A percentile compares a stretch with the other conserved stretches of the same genome.
Conservation (phyloP, 2,113 vertebrate species). For the Hassar affinis region DNA sequence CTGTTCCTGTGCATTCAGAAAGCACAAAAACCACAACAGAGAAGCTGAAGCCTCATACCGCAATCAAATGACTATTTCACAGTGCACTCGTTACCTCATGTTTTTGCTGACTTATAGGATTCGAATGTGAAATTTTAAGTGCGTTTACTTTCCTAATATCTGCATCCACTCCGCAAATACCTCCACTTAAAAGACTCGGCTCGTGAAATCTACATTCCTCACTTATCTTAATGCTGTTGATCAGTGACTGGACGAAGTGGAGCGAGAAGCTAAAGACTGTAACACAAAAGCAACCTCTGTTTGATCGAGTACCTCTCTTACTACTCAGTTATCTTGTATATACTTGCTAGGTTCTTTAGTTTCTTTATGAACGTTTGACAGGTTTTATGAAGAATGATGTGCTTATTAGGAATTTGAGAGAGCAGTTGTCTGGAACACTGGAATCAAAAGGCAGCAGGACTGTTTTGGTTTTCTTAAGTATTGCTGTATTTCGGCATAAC, state of each 20-base stretch:
- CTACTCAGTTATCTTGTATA: slow-evolving; percentile 33
- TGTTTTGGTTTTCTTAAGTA: slow-evolving; percentile 23
- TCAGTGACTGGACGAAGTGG: background rate
- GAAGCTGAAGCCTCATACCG: slow-evolving; percentile 15
- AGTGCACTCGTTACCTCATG: slow-evolving; percentile 48
- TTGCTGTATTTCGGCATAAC: background rate
- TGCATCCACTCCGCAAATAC: slow-evolving; percentile 46
- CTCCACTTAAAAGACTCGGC: slow-evolving; percentile 28
- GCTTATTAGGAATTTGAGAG: background rate
- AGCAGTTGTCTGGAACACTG: slow-evolving; percentile 32
- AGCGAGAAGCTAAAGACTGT: slow-evolving; percentile 37
- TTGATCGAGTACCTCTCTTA: slow-evolving; percentile 19
- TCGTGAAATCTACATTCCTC: slow-evolving; percentile 29
- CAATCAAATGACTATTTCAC: slow-evolving; percentile 40
- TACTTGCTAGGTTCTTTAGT: background rate
- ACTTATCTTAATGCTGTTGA: slow-evolving; percentile 8
- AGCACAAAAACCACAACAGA: slow-evolving; percentile 8
- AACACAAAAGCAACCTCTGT: slow-evolving; percentile 19
- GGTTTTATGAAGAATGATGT: background rate
- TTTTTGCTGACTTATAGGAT: background rate
- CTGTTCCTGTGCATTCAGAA: slow-evolving; percentile 28
- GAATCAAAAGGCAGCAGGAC: slow-evolving; percentile 38
- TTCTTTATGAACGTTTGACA: background rate
- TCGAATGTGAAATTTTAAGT: background rate
- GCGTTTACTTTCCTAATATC: background rate